Conservation (phyloP, 2,797 vertebrate genomes). For the Spinibarbus caldwelli region DNA sequence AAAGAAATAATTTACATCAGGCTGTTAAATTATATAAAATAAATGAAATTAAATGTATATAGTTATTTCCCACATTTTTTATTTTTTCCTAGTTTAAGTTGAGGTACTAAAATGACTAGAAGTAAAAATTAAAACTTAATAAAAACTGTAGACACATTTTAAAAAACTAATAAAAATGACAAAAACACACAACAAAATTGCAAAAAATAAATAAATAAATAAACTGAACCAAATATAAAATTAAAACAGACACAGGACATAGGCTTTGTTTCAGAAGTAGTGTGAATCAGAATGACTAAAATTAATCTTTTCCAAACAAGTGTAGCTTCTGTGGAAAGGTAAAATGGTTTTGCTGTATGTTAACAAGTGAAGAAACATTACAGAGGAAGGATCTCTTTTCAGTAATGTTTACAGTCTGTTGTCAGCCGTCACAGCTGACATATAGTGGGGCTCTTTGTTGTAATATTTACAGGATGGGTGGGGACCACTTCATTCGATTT, state of each 20-base stretch:
- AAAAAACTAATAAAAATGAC: no score
- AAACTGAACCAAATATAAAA: no score
- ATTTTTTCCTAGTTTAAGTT: no score
- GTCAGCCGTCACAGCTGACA: slow-evolving; percentile 30
- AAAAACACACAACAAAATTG: no score
- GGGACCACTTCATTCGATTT: slow-evolving; percentile 50
- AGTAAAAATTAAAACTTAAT: no score
- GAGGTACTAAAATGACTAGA: no score
- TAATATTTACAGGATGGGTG: slow-evolving; percentile 49
- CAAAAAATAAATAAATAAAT: no score
- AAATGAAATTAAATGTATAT: neutral
- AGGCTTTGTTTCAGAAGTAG: neutral
- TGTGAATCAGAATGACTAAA: neutral
- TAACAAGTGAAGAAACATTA: neutral
- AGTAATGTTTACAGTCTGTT: slow-evolving; percentile 6
- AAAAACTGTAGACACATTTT: no score
- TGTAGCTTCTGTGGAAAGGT: neutral
- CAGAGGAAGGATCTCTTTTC: neutral
- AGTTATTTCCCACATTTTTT: no score
- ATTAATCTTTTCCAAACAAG: neutral
- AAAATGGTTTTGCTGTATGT: neutral
- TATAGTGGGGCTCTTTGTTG: slow-evolving; percentile 56
- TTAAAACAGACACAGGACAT: neutral
- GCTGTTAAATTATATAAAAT: neutral
- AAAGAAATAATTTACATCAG: no score